A percentile compares a stretch with the other conserved stretches of the same genome.
Evolutionary conservation across 2,888 invertebrate genomes (phyloP).

Genomic region (Magallana nippona): DNA sequence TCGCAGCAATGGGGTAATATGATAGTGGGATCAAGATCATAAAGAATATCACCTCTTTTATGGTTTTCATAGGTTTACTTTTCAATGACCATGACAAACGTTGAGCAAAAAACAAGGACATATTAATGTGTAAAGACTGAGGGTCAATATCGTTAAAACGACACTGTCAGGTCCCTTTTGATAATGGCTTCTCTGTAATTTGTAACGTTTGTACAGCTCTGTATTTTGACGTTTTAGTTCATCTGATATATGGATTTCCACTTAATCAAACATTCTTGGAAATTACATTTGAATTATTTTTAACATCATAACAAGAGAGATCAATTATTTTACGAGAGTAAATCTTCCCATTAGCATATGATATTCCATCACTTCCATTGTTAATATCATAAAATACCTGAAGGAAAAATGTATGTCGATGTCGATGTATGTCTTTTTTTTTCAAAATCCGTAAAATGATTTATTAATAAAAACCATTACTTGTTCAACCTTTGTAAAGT

Average conservation of each 20-base stretch:
- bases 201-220: neutral
- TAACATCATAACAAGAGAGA: no score
- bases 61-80: neutral
- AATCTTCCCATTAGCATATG: no score
- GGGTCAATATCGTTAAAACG: neutral
- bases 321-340: no score
- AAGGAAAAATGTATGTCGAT: no score
- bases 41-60: neutral
- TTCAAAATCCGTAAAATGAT: no score
- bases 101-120: neutral
- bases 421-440: no score
- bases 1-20: neutral
- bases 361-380: no score
- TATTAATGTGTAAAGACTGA: neutral
- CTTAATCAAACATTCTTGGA: neutral
- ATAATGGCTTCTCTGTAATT: neutral
- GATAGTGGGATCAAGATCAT: neutral
- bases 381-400: no score
- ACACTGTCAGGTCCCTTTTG: neutral
- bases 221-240: neutral
- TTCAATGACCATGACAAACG: neutral
- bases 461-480: no score
- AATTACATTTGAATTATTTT: no score
- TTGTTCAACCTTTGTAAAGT: no score
- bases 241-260: neutral